Evolutionary conservation across 1,140 invertebrate genomes (phyloP).

Genomic region (Drosophila funebris): DNA sequence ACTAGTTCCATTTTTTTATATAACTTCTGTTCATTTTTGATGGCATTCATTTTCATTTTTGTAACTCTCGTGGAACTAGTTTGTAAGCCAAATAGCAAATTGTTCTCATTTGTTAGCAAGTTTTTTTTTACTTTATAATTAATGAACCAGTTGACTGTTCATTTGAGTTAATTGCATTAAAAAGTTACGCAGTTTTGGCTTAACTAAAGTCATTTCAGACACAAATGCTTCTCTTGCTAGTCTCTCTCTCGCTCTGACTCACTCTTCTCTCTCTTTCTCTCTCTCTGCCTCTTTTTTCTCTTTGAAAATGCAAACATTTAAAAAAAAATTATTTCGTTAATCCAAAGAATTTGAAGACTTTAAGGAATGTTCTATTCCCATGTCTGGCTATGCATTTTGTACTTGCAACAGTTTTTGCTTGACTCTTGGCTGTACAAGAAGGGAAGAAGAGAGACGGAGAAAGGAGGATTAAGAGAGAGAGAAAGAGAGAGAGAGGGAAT

Average conservation of each 20-base stretch:
- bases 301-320: slow-evolving; percentile 7
- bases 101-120: not conserved
- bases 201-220: slow-evolving; percentile 23
- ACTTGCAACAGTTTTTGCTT: not conserved
- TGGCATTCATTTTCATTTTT: not conserved
- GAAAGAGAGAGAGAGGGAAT: too few relatives aligned
- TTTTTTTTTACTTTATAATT: not conserved
- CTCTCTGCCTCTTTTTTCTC: not conserved
- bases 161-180: slow-evolving; percentile 34
- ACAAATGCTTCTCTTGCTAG: not conserved
- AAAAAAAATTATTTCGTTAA: slow-evolving; percentile 1
- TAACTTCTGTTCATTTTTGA: not conserved
- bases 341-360: slow-evolving; percentile 8
- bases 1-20: not conserved
- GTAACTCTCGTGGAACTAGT: not conserved
- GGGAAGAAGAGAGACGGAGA: not conserved
- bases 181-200: slow-evolving; percentile 8
- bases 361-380: slow-evolving; percentile 4
- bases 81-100: not conserved
- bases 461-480: not conserved
- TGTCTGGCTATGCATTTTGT: not conserved
- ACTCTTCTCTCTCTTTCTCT: not conserved
- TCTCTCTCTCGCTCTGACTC: not conserved
- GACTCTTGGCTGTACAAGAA: not conserved
- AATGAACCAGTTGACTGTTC: not conserved